Conservation (phyloP, 2,113 vertebrate species). For the Peromyscus polionotus region DNA sequence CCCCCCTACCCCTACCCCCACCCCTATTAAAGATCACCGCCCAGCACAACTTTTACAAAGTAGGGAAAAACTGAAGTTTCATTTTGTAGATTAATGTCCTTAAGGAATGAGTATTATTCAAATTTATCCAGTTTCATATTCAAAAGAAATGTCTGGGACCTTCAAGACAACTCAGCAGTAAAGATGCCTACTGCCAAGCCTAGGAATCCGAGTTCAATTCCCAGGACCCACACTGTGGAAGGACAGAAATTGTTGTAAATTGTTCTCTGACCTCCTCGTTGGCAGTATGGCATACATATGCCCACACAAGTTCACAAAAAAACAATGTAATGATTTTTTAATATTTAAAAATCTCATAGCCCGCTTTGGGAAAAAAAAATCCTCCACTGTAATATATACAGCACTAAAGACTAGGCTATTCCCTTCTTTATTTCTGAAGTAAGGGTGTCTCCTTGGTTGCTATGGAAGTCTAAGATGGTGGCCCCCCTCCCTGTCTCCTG, state of each 20-base stretch:
- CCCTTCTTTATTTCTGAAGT: constrained; percentile 60
- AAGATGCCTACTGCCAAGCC: neutral
- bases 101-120: constrained; percentile 52
- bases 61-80: constrained; percentile 58
- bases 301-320: neutral
- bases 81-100: constrained; percentile 48
- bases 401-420: neutral
- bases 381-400: neutral
- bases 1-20: too few species aligned
- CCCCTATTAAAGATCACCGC: too few species aligned
- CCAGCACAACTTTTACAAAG: neutral
- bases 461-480: constrained; percentile 57
- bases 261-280: neutral
- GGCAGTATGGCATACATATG: neutral
- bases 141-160: constrained; percentile 10
- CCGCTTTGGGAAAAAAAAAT: neutral
- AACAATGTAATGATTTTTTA: neutral
- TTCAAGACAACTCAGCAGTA: neutral
- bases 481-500: neutral
- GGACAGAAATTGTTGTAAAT: neutral
- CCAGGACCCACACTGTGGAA: neutral
- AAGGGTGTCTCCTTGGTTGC: constrained; percentile 8
- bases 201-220: neutral
- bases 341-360: neutral
- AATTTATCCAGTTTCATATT: constrained; percentile 12